Conservation (phyloP, 2,113 vertebrate species). For the Pachycephala philippinensis region DNA sequence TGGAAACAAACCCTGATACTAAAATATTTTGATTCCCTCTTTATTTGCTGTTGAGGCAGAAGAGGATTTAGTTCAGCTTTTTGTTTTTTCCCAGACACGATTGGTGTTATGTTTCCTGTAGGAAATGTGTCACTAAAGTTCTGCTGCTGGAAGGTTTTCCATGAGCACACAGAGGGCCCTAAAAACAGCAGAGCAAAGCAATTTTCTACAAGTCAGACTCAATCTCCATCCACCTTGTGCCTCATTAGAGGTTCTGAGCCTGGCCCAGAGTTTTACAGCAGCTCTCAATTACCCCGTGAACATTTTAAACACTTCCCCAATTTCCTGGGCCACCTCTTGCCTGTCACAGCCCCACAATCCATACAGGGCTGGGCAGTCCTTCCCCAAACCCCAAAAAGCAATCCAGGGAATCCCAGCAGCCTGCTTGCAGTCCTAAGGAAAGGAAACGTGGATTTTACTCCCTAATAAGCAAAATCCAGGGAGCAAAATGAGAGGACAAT, state of each 20-base stretch:
- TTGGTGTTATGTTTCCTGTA: background rate
- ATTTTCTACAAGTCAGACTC: background rate
- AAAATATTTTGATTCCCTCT: background rate
- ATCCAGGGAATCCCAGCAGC: background rate
- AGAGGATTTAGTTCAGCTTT: background rate
- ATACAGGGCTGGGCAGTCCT: accelerated
- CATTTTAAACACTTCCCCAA: conserved; percentile 26
- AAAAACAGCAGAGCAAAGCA: background rate
- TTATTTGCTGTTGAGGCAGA: background rate
- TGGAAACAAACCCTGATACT: background rate
- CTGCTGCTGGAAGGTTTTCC: background rate
- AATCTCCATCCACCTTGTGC: background rate
- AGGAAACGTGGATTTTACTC: background rate
- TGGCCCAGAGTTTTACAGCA: background rate
- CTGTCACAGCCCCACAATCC: background rate
- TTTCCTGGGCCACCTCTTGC: background rate
- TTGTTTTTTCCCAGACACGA: background rate
- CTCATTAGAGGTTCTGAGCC: background rate
- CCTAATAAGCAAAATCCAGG: too few species aligned
- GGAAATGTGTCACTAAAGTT: background rate
- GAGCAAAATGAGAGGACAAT: too few species aligned
- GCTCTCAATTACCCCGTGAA: background rate
- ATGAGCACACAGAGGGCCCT: background rate
- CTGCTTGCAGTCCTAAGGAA: too few species aligned
- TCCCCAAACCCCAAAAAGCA: background rate